phyloP scores from a whole-genome alignment of 2,113 vertebrate species.

The Meles meles region DNA sequence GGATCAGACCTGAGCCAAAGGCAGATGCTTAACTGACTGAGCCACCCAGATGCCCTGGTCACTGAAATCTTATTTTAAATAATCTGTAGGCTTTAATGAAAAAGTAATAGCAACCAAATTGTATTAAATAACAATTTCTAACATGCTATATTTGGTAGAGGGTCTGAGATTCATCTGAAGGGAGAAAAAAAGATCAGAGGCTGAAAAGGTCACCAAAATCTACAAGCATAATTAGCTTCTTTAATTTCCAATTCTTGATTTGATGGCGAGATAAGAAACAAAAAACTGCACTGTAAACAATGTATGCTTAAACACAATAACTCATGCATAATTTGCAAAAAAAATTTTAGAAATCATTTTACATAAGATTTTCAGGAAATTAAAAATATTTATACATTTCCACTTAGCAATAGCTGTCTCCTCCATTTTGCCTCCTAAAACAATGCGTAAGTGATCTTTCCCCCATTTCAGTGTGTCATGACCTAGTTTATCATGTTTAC shows the following conservation, averaged over 20 bases:
- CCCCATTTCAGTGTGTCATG: constrained; percentile 16
- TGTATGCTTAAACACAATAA: not conserved
- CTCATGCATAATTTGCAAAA: not conserved
- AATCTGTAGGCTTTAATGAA: not conserved
- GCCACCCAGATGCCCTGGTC: too few species aligned
- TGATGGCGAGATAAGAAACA: not conserved
- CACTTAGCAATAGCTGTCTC: not conserved
- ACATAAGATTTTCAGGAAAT: not conserved
- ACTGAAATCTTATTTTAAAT: not conserved
- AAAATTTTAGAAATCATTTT: not conserved
- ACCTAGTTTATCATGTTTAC: constrained; percentile 40
- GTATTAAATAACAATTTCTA: not conserved
- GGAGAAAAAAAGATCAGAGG: not conserved
- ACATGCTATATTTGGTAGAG: not conserved
- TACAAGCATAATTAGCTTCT: not conserved
- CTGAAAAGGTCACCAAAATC: not conserved
- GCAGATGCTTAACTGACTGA: too few species aligned
- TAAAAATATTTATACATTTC: not conserved
- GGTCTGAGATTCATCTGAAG: not conserved
- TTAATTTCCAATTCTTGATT: constrained; percentile 18
- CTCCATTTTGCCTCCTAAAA: not conserved
- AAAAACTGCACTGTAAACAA: not conserved
- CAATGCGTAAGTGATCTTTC: not conserved
- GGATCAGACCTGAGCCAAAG: too few species aligned
- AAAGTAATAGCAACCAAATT: not conserved